A percentile compares a stretch with the other conserved stretches of the same genome.
These are phyloP conservation scores for Globodera rostochiensis DNA, from an alignment of 1,140 invertebrate genomes.

Conservation along the genomic window DNA sequence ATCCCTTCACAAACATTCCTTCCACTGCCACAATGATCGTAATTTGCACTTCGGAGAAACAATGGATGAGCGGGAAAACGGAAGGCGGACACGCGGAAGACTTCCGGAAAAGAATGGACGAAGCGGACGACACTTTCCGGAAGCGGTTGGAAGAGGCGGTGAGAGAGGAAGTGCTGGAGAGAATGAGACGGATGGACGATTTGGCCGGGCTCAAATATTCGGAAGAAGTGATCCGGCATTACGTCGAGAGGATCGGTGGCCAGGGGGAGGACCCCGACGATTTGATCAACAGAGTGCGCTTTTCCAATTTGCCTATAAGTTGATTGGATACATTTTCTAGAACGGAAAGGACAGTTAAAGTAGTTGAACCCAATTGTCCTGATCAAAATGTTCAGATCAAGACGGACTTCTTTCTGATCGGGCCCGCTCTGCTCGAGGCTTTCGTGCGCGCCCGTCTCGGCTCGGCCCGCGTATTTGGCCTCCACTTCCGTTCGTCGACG, in stretches of 20 bases:
- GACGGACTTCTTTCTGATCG: slow-evolving; percentile 18
- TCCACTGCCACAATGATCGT: slow-evolving; percentile 11
- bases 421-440: slow-evolving; percentile 15
- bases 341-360: background rate
- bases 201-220: background rate
- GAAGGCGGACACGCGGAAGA: background rate
- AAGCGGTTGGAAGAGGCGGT: slow-evolving; percentile 6
- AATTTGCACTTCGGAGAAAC: slow-evolving; percentile 9
- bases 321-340: background rate
- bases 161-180: slow-evolving; percentile 11
- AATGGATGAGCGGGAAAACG: background rate
- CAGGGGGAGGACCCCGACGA: background rate
- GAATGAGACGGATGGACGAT: slow-evolving; percentile 3
- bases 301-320: background rate
- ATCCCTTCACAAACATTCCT: slow-evolving; percentile 13
- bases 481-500: slow-evolving; percentile 1
- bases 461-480: slow-evolving; percentile 9
- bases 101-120: background rate
- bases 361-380: background rate
- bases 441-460: slow-evolving; percentile 3
- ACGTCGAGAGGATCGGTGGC: background rate
- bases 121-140: background rate
- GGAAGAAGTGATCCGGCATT: slow-evolving; percentile 16
- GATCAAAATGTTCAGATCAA: slow-evolving; percentile 5
- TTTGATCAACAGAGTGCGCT: background rate